Evolutionary conservation across 2,797 vertebrate species (phyloP).

Genomic region (Spheniscus humboldti): DNA sequence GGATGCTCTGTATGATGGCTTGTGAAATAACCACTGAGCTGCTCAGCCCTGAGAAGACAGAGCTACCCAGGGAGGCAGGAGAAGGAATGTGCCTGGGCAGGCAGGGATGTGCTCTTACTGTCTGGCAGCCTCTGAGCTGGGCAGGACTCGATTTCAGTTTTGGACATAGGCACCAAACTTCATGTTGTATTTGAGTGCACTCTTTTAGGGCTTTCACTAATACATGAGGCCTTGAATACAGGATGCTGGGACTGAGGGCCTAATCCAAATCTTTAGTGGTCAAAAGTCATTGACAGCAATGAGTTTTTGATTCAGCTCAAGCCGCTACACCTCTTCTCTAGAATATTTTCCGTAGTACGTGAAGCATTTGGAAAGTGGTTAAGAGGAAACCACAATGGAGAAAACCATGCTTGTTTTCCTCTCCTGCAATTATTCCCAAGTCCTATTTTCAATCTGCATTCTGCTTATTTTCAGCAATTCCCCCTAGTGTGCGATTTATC

Average conservation of each 20-base stretch:
- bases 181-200: not conserved
- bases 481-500: not conserved
- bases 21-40: not conserved
- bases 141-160: not conserved
- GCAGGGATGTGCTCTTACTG: accelerated
- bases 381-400: not conserved
- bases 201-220: not conserved
- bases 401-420: not conserved
- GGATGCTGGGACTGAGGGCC: not conserved
- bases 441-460: not conserved
- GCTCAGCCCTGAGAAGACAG: not conserved
- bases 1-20: not conserved
- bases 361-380: not conserved
- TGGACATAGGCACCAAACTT: not conserved
- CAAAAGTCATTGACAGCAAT: not conserved
- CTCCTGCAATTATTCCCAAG: not conserved
- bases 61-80: not conserved
- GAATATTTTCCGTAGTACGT: not conserved
- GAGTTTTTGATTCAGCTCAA: not conserved
- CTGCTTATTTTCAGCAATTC: slow-evolving; percentile 34
- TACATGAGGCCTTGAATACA: not conserved
- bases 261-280: not conserved
- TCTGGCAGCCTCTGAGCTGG: not conserved
- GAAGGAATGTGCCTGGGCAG: accelerated
- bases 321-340: not conserved